Evolutionary conservation across 2,113 vertebrate genomes (phyloP).

Genomic region (Dromas ardeola): DNA sequence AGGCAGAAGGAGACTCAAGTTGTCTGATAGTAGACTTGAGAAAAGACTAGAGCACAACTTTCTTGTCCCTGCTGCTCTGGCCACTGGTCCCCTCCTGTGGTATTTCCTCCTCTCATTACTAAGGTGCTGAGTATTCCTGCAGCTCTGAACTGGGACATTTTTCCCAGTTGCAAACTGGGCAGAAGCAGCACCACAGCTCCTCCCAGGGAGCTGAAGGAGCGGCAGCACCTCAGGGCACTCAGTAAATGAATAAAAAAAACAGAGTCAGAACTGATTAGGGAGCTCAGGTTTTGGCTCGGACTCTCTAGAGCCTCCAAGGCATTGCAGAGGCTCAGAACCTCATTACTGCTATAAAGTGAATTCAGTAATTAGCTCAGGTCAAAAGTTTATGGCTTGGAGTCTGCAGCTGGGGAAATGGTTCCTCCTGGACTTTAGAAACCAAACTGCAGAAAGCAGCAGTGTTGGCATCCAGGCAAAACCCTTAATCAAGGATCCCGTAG

Average conservation of each 20-base stretch:
- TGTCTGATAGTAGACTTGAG: not conserved
- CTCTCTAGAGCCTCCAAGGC: conserved; percentile 58
- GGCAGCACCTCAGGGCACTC: conserved; percentile 30
- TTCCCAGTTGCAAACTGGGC: not conserved
- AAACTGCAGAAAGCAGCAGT: not conserved
- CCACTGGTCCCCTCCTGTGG: not conserved
- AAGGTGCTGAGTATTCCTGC: not conserved
- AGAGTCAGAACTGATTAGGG: conserved; percentile 64
- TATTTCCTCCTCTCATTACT: not conserved
- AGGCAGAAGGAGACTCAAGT: not conserved
- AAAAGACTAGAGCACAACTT: not conserved
- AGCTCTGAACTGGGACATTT: not conserved
- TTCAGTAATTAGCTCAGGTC: conserved; percentile 67
- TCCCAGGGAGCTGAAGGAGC: conserved; percentile 27
- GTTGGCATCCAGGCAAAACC: not conserved
- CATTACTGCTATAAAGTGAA: conserved; percentile 65
- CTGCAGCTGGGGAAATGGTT: conserved; percentile 1
- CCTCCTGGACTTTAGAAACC: not conserved
- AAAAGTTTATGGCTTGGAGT: conserved; percentile 64
- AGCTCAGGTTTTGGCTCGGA: conserved; percentile 64
- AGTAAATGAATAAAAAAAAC: conserved; percentile 56
- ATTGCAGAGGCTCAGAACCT: conserved; percentile 60
- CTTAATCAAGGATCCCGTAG: not conserved
- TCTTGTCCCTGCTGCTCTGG: not conserved
- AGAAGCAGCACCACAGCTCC: not conserved